phyloP scores from a whole-genome alignment of 2,797 vertebrate species.

The Cygnus olor region DNA sequence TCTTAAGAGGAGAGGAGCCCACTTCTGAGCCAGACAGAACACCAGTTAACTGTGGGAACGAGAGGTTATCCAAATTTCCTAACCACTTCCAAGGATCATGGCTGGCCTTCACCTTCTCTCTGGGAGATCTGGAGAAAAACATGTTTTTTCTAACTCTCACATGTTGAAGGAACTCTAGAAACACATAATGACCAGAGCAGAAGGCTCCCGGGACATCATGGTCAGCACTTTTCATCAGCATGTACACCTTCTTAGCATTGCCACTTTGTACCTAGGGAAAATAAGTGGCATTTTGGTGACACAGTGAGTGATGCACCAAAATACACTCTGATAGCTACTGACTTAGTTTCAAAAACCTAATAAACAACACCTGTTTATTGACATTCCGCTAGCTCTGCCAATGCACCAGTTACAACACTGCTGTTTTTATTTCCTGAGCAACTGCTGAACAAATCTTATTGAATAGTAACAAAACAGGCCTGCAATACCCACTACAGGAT shows the following conservation, averaged over 20 bases:
- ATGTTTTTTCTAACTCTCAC: background rate
- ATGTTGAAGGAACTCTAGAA: background rate
- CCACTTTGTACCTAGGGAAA: background rate
- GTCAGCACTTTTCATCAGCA: background rate
- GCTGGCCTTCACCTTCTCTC: background rate
- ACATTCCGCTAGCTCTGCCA: constrained; percentile 18
- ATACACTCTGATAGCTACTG: background rate
- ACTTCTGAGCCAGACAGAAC: background rate
- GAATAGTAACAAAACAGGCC: constrained; percentile 9
- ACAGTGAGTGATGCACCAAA: background rate
- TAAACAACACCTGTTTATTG: constrained; percentile 38
- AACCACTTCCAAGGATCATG: background rate
- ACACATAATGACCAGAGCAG: background rate
- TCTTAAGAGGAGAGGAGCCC: background rate
- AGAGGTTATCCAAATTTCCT: background rate
- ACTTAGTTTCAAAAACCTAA: constrained; percentile 39
- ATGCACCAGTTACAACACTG: background rate
- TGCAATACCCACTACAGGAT: background rate
- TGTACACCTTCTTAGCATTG: background rate
- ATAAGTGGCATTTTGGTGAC: background rate
- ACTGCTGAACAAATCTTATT: background rate
- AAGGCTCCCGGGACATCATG: background rate
- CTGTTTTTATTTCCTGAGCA: background rate
- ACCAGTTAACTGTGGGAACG: background rate
- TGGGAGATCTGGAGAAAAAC: background rate